Percentiles rank a stretch among this genome's conserved stretches.
Evolutionary conservation across 2,113 vertebrate genomes (phyloP).

Genomic region (Gallinago media): DNA sequence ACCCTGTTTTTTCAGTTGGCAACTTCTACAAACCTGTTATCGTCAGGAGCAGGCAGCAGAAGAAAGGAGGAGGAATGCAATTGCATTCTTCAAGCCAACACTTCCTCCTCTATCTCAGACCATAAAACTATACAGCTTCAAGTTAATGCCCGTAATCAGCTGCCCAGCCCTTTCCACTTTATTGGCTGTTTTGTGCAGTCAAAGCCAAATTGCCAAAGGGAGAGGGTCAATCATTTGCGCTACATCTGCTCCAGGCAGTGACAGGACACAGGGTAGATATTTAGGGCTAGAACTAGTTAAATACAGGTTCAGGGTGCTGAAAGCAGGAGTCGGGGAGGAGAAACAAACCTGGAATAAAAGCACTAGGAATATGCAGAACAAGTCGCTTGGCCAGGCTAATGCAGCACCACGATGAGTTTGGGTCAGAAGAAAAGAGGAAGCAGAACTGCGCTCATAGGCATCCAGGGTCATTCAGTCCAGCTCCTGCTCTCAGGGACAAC

Average conservation of each 20-base stretch:
- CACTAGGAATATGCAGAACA: background rate
- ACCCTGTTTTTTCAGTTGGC: background rate
- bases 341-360: background rate
- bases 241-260: constrained; percentile 9
- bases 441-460: background rate
- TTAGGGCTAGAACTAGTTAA: constrained; percentile 35
- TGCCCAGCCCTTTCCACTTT: constrained; percentile 32
- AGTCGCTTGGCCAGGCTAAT: background rate
- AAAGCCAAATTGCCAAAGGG: constrained; percentile 36
- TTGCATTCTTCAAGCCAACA: background rate
- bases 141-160: background rate
- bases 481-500: background rate
- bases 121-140: background rate
- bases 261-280: background rate
- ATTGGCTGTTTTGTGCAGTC: constrained; percentile 42
- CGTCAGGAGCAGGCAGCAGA: background rate
- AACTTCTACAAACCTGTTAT: background rate
- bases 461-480: background rate
- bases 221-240: constrained; percentile 15
- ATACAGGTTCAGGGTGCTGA: background rate
- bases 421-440: background rate
- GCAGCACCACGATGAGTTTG: background rate
- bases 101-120: background rate
- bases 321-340: background rate
- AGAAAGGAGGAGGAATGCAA: background rate